These are phyloP conservation scores for Drosophila rubida DNA, from an alignment of 2,888 invertebrate genomes.

Conservation along the genomic window DNA sequence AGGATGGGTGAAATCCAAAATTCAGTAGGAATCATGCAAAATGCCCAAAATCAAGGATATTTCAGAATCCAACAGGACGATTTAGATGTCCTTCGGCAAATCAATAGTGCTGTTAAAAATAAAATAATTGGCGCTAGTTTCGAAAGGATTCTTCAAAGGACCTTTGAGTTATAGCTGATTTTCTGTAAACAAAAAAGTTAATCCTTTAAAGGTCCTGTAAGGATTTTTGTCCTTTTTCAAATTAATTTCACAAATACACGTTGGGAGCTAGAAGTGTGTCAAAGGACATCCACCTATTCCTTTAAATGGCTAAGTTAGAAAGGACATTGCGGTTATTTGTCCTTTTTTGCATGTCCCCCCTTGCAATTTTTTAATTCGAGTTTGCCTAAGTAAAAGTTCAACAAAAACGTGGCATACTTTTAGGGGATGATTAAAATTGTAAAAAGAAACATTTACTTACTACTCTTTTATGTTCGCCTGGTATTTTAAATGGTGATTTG, in stretches of 20 bases:
- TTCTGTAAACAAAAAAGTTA: neutral
- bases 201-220: neutral
- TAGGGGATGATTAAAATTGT: no score
- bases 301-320: neutral
- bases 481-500: no score
- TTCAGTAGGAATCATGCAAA: neutral
- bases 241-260: neutral
- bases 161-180: neutral
- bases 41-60: neutral
- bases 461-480: no score
- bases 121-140: neutral
- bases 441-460: no score
- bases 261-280: neutral
- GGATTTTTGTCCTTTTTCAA: neutral
- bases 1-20: neutral
- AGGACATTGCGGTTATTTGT: neutral
- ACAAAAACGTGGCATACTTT: no score
- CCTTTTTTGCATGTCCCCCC: neutral
- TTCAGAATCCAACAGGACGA: neutral
- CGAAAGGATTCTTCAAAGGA: neutral
- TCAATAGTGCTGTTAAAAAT: neutral
- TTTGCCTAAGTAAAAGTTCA: no score
- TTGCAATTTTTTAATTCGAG: neutral
- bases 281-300: neutral
- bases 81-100: neutral